Evolutionary conservation across 2,888 invertebrate species (phyloP).

Genomic region (Ethmia dodecea): DNA sequence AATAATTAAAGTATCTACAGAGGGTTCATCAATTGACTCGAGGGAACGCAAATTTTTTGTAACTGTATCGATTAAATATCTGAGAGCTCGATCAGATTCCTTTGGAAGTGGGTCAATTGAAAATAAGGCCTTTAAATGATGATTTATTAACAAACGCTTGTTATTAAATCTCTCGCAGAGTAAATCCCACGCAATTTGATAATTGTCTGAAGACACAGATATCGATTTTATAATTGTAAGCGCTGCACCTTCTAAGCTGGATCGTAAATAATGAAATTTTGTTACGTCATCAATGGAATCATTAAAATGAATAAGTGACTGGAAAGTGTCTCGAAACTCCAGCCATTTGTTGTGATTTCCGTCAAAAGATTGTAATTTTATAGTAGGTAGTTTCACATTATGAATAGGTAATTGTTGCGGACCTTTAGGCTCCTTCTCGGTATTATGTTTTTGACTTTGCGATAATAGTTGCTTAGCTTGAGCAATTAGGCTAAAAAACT

Average conservation of each 20-base stretch:
- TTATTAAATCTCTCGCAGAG: slow-evolving; percentile 12
- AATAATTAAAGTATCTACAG: slow-evolving; percentile 20
- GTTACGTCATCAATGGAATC: slow-evolving; percentile 17
- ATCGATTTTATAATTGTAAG: neutral
- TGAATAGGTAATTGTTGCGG: too few species aligned
- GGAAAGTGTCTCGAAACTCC: slow-evolving; percentile 19
- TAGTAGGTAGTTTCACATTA: neutral
- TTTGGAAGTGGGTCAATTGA: slow-evolving; percentile 5
- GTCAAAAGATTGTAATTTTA: slow-evolving; percentile 18
- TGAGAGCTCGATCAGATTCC: slow-evolving; percentile 7
- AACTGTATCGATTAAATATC: slow-evolving; percentile 12
- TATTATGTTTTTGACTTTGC: too few species aligned
- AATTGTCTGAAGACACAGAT: slow-evolving; percentile 1
- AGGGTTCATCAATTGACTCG: slow-evolving; percentile 16
- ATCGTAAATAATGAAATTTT: slow-evolving; percentile 22
- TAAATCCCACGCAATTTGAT: slow-evolving; percentile 9
- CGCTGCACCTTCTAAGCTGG: slow-evolving; percentile 1
- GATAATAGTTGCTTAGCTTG: too few species aligned
- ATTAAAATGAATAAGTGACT: slow-evolving; percentile 18
- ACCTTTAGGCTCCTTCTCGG: too few species aligned
- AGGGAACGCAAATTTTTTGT: slow-evolving; percentile 26
- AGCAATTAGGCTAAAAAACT: too few species aligned
- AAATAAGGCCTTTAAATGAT: slow-evolving; percentile 13
- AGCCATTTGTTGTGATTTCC: slow-evolving; percentile 19
- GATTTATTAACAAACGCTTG: slow-evolving; percentile 7